A percentile compares a stretch with the other conserved stretches of the same genome.
Conservation (phyloP, 2,113 vertebrate species). For the Sapajus apella region DNA sequence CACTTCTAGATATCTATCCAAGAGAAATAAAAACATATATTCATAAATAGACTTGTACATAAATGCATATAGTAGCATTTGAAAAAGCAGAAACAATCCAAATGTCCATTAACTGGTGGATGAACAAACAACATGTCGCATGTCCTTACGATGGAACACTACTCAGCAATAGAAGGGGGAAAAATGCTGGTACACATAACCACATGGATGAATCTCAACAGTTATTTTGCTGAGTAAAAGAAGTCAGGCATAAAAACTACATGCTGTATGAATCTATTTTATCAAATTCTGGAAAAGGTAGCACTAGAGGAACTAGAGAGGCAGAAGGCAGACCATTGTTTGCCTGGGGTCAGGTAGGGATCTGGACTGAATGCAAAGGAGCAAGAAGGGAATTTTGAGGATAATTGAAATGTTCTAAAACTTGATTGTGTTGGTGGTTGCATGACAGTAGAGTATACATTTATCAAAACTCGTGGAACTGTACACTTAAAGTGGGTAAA, state of each 20-base stretch:
- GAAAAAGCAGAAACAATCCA: background rate
- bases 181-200: background rate
- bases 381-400: background rate
- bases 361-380: background rate
- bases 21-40: background rate
- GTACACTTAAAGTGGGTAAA: background rate
- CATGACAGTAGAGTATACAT: background rate
- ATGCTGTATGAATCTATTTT: background rate
- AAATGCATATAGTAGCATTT: background rate
- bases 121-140: background rate
- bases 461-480: background rate
- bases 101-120: background rate
- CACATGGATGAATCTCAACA: background rate
- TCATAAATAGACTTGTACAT: background rate
- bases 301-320: background rate
- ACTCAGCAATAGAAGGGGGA: background rate
- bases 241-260: background rate
- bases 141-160: background rate
- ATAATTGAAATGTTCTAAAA: background rate
- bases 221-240: background rate
- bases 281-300: background rate
- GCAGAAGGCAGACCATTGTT: background rate
- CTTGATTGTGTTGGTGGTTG: background rate
- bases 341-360: background rate
- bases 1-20: background rate